Conservation (phyloP, 2,797 vertebrate species). For the Megaceryle alcyon region DNA sequence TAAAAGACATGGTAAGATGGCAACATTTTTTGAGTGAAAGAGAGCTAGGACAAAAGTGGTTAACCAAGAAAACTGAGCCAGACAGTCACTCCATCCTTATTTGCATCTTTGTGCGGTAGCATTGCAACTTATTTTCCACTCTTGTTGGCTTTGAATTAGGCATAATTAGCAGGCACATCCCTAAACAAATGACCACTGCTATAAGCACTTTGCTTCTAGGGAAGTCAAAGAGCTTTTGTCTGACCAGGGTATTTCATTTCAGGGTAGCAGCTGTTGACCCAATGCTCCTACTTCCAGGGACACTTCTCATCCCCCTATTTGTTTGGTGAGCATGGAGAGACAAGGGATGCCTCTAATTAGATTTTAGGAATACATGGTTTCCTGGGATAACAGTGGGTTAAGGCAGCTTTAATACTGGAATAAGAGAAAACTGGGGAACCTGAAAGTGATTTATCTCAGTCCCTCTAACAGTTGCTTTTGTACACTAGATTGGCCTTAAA, state of each 20-base stretch:
- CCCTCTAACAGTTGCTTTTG: neutral
- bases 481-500: neutral
- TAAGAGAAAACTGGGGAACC: neutral
- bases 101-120: neutral
- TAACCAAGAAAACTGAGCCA: constrained; percentile 43
- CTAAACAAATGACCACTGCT: neutral
- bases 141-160: neutral
- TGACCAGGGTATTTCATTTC: neutral
- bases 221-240: neutral
- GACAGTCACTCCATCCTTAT: neutral
- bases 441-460: neutral
- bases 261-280: neutral
- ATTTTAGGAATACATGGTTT: neutral
- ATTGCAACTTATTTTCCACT: neutral
- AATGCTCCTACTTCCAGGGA: rapidly evolving
- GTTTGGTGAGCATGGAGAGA: neutral
- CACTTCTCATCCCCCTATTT: neutral
- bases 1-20: constrained; percentile 27
- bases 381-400: neutral
- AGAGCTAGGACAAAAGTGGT: constrained; percentile 29
- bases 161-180: neutral
- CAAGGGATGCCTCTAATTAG: neutral
- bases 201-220: neutral
- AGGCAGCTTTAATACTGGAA: neutral
- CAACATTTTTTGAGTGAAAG: constrained; percentile 24